Evolutionary conservation across 2,888 invertebrate species (phyloP), one percentile per base, ranked within the genome.

Genomic region (Dynastes hyllus): DNA sequence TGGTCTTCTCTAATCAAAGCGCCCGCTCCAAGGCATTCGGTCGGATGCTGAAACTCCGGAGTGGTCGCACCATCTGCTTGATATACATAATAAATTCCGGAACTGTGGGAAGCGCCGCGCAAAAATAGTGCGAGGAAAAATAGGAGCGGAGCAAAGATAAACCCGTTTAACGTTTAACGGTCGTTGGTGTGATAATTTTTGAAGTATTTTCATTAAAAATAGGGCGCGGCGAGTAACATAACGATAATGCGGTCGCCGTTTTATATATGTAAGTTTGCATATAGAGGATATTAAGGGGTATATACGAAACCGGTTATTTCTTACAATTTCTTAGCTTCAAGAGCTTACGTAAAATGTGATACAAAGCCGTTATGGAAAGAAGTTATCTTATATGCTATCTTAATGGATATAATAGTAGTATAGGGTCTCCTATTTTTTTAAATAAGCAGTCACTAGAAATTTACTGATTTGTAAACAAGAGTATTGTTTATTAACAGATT

Each of bases 31-130:
- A 71, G 55, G 71, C 45, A 16, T 4, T 16, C 3, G 53, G 53
- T 16, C n/a, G 53, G 53, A 53, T n/a, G 67, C 11, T 2, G 45
- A 32, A 71, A 22, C 29, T 55, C 55, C 32, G 29, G 27, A 71
- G 37, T 71, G 71, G 71, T 32, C 37, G 55, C 71, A 37, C 27
- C 71, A 71, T 53, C 71, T 71, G 71, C 55, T 55, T 32, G 53
- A 53, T 37, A 55, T 71, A 55, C 55, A 55, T 71, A 71, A 71
- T 71, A 71, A 71, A 71, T 71, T 71, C 71, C 45, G 45, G 45
- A 11, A 11, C 45, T 45, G 45, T 8, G 45, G 22, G 71, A n/a
- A 37, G 2, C 32, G 55, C 13, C n/a, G 29, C 53, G 53, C 71
- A 55, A 71, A 71, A 71, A 32, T 71, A 71, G 53, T 71, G 32